Percentiles rank a stretch among this genome's conserved stretches.
Evolutionary conservation across 2,888 invertebrate genomes (phyloP).

Genomic region (Platycheirus albimanus): DNA sequence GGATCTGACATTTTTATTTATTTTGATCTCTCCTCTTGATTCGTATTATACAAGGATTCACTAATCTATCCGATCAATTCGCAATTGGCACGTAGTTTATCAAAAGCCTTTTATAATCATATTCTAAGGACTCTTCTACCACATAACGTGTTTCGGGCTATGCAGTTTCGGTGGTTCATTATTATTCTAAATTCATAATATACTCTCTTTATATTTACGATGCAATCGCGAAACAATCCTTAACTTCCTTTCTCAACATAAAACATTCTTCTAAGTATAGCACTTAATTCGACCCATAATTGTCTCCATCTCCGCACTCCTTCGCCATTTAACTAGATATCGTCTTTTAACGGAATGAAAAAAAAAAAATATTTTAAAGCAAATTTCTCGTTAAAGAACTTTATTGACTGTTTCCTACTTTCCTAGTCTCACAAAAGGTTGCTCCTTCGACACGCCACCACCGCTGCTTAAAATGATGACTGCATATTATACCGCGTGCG

Average conservation of each 20-base stretch:
- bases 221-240: slow-evolving; percentile 57
- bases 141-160: too few species aligned
- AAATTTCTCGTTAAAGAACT: slow-evolving; percentile 62
- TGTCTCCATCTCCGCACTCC: slow-evolving; percentile 4
- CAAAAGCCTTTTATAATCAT: too few species aligned
- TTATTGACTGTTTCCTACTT: slow-evolving; percentile 61
- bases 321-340: slow-evolving; percentile 23
- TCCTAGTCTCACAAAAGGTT: background rate
- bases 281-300: slow-evolving; percentile 63
- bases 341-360: slow-evolving; percentile 43
- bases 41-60: too few species aligned
- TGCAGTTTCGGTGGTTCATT: slow-evolving; percentile 31
- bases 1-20: too few species aligned
- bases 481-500: slow-evolving; percentile 40
- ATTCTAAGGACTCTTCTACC: too few species aligned
- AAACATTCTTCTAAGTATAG: slow-evolving; percentile 48
- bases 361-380: slow-evolving; percentile 57
- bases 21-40: too few species aligned
- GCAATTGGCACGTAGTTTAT: too few species aligned
- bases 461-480: slow-evolving; percentile 52
- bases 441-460: slow-evolving; percentile 25
- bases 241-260: slow-evolving; percentile 42
- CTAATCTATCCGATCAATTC: too few species aligned
- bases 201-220: slow-evolving; percentile 62
- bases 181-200: slow-evolving; percentile 65